phyloP scores from a whole-genome alignment of 2,113 vertebrate genomes.

The Urocitellus parryii region DNA sequence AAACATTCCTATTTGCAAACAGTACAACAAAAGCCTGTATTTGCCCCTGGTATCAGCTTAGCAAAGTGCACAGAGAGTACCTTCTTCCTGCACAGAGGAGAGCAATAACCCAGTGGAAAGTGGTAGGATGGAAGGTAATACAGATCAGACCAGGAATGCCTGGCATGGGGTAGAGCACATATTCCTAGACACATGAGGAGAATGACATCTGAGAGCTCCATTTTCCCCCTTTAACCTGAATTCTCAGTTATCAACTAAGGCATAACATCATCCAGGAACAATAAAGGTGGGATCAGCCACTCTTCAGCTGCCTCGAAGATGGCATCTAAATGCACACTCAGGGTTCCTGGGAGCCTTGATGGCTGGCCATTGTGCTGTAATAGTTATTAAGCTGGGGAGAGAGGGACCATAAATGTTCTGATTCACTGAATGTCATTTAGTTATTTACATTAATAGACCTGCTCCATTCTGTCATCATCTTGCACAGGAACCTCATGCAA shows the following conservation, averaged over 20 bases:
- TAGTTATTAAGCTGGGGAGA: not conserved
- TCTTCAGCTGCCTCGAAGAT: slow-evolving; percentile 87
- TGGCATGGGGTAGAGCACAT: slow-evolving; percentile 81
- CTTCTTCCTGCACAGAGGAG: slow-evolving; percentile 86
- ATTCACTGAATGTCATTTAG: slow-evolving; percentile 79
- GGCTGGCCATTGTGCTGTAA: not conserved
- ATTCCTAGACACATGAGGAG: slow-evolving; percentile 81
- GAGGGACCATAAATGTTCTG: slow-evolving; percentile 52
- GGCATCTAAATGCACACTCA: slow-evolving; percentile 85
- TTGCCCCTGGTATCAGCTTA: slow-evolving; percentile 78
- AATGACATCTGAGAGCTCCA: slow-evolving; percentile 84
- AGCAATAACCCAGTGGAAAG: slow-evolving; percentile 91
- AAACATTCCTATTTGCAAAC: slow-evolving; percentile 76
- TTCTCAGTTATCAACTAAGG: slow-evolving; percentile 84
- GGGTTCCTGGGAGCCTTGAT: slow-evolving; percentile 77
- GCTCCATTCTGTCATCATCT: slow-evolving; percentile 76
- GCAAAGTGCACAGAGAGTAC: slow-evolving; percentile 82
- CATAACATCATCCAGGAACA: slow-evolving; percentile 83
- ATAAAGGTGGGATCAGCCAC: slow-evolving; percentile 83
- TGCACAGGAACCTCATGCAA: slow-evolving; percentile 50
- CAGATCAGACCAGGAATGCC: slow-evolving; percentile 75
- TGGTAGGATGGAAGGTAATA: slow-evolving; percentile 88
- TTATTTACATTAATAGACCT: slow-evolving; percentile 66
- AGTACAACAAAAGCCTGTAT: slow-evolving; percentile 84
- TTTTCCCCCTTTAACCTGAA: slow-evolving; percentile 74